These are phyloP conservation scores for Plecturocebus donacophilus DNA, from an alignment of 2,113 vertebrate species.

Conservation along the genomic window DNA sequence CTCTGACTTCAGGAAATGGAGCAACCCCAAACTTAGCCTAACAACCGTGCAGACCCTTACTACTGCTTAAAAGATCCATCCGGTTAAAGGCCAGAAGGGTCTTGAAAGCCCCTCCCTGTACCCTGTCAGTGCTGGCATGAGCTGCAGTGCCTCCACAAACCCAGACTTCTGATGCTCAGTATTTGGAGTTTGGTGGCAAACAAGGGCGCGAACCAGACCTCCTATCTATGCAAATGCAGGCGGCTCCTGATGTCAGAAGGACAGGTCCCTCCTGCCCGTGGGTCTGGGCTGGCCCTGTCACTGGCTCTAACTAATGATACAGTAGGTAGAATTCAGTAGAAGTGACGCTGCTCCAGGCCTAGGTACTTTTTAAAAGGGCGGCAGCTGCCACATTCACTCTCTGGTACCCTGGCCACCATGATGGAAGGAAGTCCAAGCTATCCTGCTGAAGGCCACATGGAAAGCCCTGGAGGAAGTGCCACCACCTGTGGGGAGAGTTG, in stretches of 20 bases:
- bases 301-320: background rate
- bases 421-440: background rate
- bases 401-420: too few species aligned
- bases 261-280: background rate
- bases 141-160: background rate
- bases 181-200: background rate
- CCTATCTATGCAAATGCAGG: background rate
- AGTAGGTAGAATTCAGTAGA: background rate
- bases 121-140: fast-evolving
- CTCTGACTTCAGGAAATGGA: background rate
- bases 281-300: too few species aligned
- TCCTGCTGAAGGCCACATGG: fast-evolving
- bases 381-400: fast-evolving
- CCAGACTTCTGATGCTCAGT: fast-evolving
- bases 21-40: background rate
- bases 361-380: background rate
- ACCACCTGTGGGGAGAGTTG: fast-evolving
- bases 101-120: background rate
- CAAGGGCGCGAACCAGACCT: background rate
- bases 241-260: background rate
- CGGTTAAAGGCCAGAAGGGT: background rate
- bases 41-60: background rate
- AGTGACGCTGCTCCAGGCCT: too few species aligned
- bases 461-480: background rate
- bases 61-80: background rate